Conservation (phyloP, 1,140 invertebrate genomes). For the Pogonognathellus flavescens region DNA sequence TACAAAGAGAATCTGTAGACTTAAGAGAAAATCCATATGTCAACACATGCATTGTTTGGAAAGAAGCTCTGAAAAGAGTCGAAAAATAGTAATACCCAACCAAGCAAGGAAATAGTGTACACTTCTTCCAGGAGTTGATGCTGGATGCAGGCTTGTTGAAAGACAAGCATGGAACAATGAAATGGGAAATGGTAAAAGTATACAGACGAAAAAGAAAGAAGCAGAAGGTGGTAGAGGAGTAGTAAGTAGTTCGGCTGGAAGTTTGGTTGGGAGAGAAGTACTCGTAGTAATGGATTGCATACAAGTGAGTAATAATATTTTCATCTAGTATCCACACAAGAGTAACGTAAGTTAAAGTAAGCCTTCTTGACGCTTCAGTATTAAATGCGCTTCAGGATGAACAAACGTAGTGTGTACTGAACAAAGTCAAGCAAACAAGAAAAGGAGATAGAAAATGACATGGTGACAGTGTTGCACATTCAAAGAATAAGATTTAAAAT, state of each 20-base stretch:
- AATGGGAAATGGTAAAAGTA: neutral
- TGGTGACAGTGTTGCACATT: no score
- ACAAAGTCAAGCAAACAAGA: no score
- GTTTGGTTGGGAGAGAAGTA: neutral
- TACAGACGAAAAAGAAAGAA: neutral
- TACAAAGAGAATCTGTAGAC: neutral
- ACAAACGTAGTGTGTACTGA: no score
- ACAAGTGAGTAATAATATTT: constrained; percentile 1
- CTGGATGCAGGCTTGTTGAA: neutral
- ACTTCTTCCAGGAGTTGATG: neutral
- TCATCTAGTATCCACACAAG: neutral
- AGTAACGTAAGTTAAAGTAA: neutral
- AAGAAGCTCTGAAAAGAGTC: neutral
- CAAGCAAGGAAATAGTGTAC: neutral
- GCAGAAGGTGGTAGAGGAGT: neutral
- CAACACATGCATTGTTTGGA: neutral
- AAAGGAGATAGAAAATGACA: no score
- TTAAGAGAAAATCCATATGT: constrained; percentile 38
- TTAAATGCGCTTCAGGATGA: no score
- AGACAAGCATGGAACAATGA: neutral
- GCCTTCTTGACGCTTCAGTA: no score
- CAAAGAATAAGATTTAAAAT: no score
- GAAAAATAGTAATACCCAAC: neutral
- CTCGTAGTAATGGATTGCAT: neutral
- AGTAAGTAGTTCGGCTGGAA: neutral